phyloP scores from a whole-genome alignment of 2,797 vertebrate genomes.

The Balearica regulorum region DNA sequence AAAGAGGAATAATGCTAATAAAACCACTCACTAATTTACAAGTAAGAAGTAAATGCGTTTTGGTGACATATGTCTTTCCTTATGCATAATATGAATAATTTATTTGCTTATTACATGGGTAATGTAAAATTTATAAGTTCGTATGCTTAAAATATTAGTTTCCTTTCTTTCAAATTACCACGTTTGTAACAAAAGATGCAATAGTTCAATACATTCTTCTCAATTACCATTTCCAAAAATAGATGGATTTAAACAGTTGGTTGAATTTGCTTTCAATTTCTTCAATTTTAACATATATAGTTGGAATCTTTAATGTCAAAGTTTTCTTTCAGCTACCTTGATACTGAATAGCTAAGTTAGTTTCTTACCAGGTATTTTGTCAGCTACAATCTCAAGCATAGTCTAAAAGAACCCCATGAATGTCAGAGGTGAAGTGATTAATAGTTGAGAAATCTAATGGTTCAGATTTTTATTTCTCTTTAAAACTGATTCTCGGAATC shows the following conservation, averaged over 20 bases:
- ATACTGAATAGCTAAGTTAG: background rate
- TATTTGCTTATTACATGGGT: background rate
- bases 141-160: background rate
- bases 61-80: background rate
- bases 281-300: background rate
- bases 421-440: background rate
- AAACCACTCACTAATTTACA: background rate
- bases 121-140: background rate
- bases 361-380: background rate
- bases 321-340: background rate
- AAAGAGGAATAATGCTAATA: background rate
- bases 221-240: background rate
- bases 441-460: background rate
- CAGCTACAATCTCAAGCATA: background rate
- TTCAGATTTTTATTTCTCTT: constrained; percentile 11
- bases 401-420: background rate
- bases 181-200: background rate
- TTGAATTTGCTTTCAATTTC: background rate
- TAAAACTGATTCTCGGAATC: constrained; percentile 3
- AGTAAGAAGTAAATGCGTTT: background rate
- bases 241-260: background rate
- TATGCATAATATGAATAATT: background rate
- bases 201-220: background rate
- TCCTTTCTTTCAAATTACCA: background rate
- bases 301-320: background rate